Base-by-base conservation (phyloP, 2,113 vertebrate genomes). In the Marcusenius ussheri region DNA sequence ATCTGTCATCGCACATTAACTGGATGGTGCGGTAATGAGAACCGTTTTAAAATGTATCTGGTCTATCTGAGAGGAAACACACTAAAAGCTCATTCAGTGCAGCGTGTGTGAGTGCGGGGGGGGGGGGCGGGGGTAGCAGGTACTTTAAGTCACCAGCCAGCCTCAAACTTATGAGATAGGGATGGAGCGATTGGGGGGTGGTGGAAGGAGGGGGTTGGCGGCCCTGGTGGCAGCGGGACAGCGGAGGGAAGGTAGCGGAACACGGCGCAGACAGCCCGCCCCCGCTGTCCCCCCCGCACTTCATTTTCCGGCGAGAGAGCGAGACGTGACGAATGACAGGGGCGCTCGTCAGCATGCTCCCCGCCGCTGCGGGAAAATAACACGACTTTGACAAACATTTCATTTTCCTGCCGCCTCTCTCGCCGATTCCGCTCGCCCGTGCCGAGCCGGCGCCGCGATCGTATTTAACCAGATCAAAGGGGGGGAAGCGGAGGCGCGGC, bases 401-500 rank as follows among this genome's bases (percentile, higher is more conserved):
- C 51, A 62, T 88, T 88, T 88, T 88, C 53, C 27, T 62, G 35
- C 87, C 49, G 46, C 21, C 51, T 88, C 87, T 88, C 56, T 45
- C 51, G 27, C 51, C 87, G 49, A 88, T 88, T 88, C 15, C 35
- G 39, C 87, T 19, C 49, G 35, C 49, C 39, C 19, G 62, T 84
- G 87, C 49, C 62, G n/a, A n/a, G 62, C 58, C 8, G 87, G 39
- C 53, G 56, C 87, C 6, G 46, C 87, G 17, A 88, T 88, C 87
- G 53, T 88, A 58, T 88, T 88, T 88, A 88, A 88, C 51, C 50
- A 88, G 87, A 88, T 88, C 87, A 88, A 88, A 66, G 87, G 39
- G 24, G 87, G 87, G 35, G 87, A 62, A 66, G 49, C 49, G 31
- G 87, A 88, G 87, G 87, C 27, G 49, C 49, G 47, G 4, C 87